Percentiles rank a stretch among this genome's conserved stretches.
phyloP scores from a whole-genome alignment of 1,140 invertebrate genomes.

The Gonatopus flavifemur region DNA sequence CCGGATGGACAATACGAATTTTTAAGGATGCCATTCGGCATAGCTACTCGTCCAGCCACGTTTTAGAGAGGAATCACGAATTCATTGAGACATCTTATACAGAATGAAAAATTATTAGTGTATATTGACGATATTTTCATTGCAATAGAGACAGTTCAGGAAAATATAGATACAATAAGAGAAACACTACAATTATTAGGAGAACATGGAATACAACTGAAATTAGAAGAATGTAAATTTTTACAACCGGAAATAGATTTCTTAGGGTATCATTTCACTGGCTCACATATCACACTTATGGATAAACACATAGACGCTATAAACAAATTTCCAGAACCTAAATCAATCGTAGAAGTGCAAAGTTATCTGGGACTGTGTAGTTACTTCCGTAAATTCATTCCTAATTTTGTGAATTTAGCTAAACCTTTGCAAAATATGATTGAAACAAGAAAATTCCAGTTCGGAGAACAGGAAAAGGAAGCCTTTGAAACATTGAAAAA shows the following conservation, averaged over 20 bases:
- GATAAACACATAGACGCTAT: neutral
- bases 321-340: neutral
- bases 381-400: neutral
- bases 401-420: neutral
- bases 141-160: neutral
- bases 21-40: neutral
- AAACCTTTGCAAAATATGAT: neutral
- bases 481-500: neutral
- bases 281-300: neutral
- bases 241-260: neutral
- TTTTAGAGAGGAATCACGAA: neutral
- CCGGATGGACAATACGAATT: conserved; percentile 2
- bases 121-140: too few species aligned
- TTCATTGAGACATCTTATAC: too few species aligned
- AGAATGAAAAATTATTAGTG: too few species aligned
- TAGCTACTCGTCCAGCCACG: neutral
- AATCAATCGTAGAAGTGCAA: neutral
- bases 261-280: neutral
- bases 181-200: neutral
- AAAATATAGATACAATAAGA: neutral
- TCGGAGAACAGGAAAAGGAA: neutral
- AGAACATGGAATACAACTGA: neutral
- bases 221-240: conserved; percentile 3
- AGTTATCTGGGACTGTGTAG: neutral
- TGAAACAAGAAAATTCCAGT: neutral